These are phyloP conservation scores for Helostoma temminkii DNA, from an alignment of 2,797 vertebrate genomes.

Conservation along the genomic window DNA sequence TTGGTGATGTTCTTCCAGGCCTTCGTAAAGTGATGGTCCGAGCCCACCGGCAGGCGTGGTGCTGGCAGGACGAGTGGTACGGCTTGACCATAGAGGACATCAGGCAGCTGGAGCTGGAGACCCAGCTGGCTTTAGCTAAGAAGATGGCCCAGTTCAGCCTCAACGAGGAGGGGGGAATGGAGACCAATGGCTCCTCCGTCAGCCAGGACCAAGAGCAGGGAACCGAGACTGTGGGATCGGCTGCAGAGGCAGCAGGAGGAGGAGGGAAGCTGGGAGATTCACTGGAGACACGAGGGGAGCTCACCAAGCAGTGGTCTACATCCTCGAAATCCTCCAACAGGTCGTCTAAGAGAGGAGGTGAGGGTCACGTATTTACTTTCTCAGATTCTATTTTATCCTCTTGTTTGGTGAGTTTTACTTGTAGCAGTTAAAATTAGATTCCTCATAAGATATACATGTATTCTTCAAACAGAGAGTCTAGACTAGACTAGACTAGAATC, in stretches of 20 bases:
- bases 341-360: conserved; percentile 96
- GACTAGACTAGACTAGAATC: no score
- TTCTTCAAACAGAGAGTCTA: no score
- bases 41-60: conserved; percentile 98
- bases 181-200: conserved; percentile 80
- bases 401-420: no score
- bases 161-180: conserved; percentile 80
- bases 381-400: no score
- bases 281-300: conserved; percentile 85
- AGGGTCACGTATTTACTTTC: conserved; percentile 46
- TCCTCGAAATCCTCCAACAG: conserved; percentile 93
- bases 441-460: no score
- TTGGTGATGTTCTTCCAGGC: conserved; percentile 75
- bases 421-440: no score
- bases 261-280: conserved; percentile 77
- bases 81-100: conserved; percentile 98
- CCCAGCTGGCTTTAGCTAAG: conserved; percentile 93
- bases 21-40: conserved; percentile 97
- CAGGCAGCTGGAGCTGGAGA: conserved; percentile 94
- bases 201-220: conserved; percentile 81
- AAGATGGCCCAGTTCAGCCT: conserved; percentile 97
- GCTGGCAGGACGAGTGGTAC: conserved; percentile 99
- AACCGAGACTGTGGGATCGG: conserved; percentile 47
- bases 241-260: conserved; percentile 72
- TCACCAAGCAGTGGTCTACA: conserved; percentile 98